Conservation (phyloP, 2,888 invertebrate genomes). For the Drosophila quinaria region DNA sequence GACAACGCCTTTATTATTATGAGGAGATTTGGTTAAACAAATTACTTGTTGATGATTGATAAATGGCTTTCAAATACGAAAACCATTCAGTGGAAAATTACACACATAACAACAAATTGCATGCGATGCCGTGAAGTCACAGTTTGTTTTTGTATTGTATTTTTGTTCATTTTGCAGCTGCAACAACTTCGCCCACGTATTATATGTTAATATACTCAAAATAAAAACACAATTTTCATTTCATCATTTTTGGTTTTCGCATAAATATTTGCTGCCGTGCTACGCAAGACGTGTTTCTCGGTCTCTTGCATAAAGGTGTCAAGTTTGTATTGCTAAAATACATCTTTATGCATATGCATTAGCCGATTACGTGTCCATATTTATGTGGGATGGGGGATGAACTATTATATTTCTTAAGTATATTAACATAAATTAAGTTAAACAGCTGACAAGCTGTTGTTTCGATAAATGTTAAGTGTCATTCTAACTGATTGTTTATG, state of each 20-base stretch:
- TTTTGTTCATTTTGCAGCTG: slow-evolving; percentile 16
- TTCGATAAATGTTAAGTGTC: slow-evolving; percentile 24
- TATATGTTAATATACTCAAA: slow-evolving; percentile 40
- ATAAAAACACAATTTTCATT: slow-evolving; percentile 22
- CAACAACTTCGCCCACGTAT: slow-evolving; percentile 44
- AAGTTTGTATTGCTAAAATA: slow-evolving; percentile 39
- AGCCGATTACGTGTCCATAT: slow-evolving; percentile 22
- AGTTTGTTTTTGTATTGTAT: slow-evolving; percentile 22
- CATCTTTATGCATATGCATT: slow-evolving; percentile 47
- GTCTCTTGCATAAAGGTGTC: slow-evolving; percentile 55
- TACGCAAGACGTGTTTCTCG: slow-evolving; percentile 49
- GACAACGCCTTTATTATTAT: slow-evolving; percentile 45
- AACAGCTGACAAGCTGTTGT: slow-evolving; percentile 5
- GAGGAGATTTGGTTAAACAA: slow-evolving; percentile 32
- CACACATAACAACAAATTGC: slow-evolving; percentile 45
- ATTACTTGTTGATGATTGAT: slow-evolving; percentile 46
- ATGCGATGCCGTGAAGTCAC: slow-evolving; percentile 58
- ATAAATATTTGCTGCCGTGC: slow-evolving; percentile 47
- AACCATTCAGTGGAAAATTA: slow-evolving; percentile 66
- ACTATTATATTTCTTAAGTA: slow-evolving; percentile 22
- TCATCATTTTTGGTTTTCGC: slow-evolving; percentile 36
- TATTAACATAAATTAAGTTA: slow-evolving; percentile 15
- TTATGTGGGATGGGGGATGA: slow-evolving; percentile 6
- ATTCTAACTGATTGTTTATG: slow-evolving; percentile 5
- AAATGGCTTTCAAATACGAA: slow-evolving; percentile 45